phyloP scores from a whole-genome alignment of 1,140 invertebrate genomes.

The Hypsibius dujardini region DNA sequence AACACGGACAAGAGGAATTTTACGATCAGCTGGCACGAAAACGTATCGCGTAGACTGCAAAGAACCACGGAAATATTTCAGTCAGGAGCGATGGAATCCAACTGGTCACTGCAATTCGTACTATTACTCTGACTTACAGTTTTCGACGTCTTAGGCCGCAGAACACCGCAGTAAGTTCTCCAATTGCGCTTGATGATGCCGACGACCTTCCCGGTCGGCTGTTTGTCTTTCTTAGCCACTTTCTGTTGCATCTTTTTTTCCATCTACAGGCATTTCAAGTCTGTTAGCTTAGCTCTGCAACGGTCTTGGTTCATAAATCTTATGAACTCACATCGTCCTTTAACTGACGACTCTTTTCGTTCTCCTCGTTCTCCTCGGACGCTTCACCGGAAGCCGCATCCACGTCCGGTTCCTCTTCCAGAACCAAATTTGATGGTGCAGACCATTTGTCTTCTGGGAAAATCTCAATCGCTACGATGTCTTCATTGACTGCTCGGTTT shows the following conservation, averaged over 20 bases:
- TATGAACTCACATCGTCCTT: background rate
- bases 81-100: constrained; percentile 18
- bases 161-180: constrained; percentile 86
- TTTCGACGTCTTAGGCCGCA: constrained; percentile 57
- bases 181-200: constrained; percentile 89
- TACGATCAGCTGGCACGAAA: constrained; percentile 70
- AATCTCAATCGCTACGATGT: constrained; percentile 76
- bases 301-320: constrained; percentile 23
- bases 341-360: background rate
- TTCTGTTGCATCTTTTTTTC: constrained; percentile 40
- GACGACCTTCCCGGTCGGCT: constrained; percentile 70
- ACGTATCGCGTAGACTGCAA: constrained; percentile 51
- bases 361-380: background rate
- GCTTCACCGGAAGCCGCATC: constrained; percentile 20
- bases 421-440: constrained; percentile 54
- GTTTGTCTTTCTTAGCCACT: constrained; percentile 32
- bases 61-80: constrained; percentile 1
- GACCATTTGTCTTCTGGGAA: constrained; percentile 78
- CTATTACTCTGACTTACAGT: constrained; percentile 36
- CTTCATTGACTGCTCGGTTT: constrained; percentile 89
- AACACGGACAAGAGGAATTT: constrained; percentile 73
- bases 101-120: too few species aligned
- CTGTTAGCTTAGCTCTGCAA: background rate
- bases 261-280: constrained; percentile 35
- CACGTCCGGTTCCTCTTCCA: constrained; percentile 48